phyloP scores from a whole-genome alignment of 2,888 invertebrate genomes.

The Muscina levida region DNA sequence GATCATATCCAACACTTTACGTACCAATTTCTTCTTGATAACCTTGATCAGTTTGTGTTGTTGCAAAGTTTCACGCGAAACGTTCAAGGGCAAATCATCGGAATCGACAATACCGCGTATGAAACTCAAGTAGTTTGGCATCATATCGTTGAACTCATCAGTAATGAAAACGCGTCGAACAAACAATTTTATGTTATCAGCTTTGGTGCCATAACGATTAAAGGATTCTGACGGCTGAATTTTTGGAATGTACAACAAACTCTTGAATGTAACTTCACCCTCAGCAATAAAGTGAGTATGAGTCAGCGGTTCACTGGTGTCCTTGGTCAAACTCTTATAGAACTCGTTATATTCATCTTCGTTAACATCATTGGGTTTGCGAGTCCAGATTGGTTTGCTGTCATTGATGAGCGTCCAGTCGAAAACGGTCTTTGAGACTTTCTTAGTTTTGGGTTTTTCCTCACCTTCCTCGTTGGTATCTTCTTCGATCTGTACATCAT shows the following conservation, averaged over 20 bases:
- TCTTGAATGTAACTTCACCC: slow-evolving; percentile 99
- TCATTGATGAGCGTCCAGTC: slow-evolving; percentile 98
- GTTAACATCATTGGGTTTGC: slow-evolving; percentile 91
- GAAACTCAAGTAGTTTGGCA: slow-evolving; percentile 98
- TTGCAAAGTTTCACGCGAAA: slow-evolving; percentile 98
- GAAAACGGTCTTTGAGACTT: slow-evolving; percentile 96
- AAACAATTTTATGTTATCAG: slow-evolving; percentile 97
- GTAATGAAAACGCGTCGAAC: slow-evolving; percentile 99
- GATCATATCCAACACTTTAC: slow-evolving; percentile 98
- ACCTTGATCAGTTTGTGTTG: slow-evolving; percentile 99
- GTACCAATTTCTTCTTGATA: slow-evolving; percentile 98
- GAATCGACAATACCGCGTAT: slow-evolving; percentile 98
- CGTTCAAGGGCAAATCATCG: slow-evolving; percentile 98
- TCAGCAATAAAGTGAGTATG: slow-evolving; percentile 97
- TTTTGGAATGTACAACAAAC: slow-evolving; percentile 95
- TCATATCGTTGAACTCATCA: slow-evolving; percentile 99
- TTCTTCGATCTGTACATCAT: slow-evolving; percentile 85
- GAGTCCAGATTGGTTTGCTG: slow-evolving; percentile 99
- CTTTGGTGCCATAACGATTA: slow-evolving; percentile 96
- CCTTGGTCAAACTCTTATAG: slow-evolving; percentile 97
- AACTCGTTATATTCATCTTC: slow-evolving; percentile 96
- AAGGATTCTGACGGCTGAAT: slow-evolving; percentile 95
- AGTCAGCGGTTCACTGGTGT: slow-evolving; percentile 89
- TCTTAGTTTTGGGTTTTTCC: slow-evolving; percentile 90
- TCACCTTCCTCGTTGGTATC: slow-evolving; percentile 80